A percentile compares a stretch with the other conserved stretches of the same genome.
Evolutionary conservation across 1,140 invertebrate genomes (phyloP).

Genomic region (Nymphalis io): DNA sequence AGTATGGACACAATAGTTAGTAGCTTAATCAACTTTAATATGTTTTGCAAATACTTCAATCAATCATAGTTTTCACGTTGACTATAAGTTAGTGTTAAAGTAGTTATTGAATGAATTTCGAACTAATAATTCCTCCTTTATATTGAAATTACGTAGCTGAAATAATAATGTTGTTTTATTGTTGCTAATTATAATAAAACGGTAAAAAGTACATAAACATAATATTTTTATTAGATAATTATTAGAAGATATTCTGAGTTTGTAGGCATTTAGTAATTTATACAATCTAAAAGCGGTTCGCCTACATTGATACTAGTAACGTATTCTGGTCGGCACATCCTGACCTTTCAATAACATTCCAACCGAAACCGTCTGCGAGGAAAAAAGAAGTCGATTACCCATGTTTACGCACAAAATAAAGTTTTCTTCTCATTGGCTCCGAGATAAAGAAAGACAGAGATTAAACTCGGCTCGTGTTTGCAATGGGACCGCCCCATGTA

Average conservation of each 20-base stretch:
- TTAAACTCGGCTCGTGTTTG: conserved; percentile 74
- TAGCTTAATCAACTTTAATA: too few species aligned
- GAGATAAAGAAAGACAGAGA: conserved; percentile 72
- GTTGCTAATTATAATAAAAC: background rate
- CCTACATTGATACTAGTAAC: conserved; percentile 48
- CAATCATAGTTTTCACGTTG: too few species aligned
- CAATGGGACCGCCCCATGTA: conserved; percentile 60
- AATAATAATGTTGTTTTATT: background rate
- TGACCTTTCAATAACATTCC: conserved; percentile 70
- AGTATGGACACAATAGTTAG: too few species aligned
- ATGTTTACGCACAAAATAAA: conserved; percentile 78
- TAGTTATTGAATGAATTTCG: too few species aligned
- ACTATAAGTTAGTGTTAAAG: too few species aligned
- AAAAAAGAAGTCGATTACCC: conserved; percentile 63
- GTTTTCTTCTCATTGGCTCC: conserved; percentile 73
- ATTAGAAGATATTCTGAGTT: background rate
- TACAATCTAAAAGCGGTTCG: background rate
- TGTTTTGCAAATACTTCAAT: too few species aligned
- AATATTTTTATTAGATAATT: too few species aligned
- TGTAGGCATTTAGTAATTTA: background rate
- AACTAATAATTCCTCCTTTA: too few species aligned
- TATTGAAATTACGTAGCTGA: too few species aligned
- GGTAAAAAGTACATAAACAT: background rate
- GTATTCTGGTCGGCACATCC: conserved; percentile 64
- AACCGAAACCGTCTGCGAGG: conserved; percentile 57